Evolutionary conservation across 1,140 invertebrate genomes (phyloP), one percentile per base, ranked within the genome.

Genomic region (Lepidurus packardi): DNA sequence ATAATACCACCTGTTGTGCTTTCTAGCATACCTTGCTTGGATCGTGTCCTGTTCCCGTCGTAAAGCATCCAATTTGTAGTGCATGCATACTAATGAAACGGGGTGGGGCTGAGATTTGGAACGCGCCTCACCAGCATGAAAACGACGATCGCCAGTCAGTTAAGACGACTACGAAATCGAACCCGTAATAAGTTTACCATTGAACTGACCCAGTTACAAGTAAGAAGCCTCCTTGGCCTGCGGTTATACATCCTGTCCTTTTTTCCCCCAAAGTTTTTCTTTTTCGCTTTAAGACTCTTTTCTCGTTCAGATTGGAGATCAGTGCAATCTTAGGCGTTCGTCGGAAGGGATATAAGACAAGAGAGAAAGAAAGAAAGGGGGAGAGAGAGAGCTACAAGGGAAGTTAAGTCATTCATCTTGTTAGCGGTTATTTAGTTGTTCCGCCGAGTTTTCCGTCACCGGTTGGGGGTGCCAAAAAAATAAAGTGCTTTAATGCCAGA

Each of bases 331-430:
- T 21, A n/a, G 53, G 13, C 8, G 21, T 16, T 65, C 16, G 16
- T 65, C 45, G 53, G 1, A 65, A 65, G 53, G 21, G 21, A 65
- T 13, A 65, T 7, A n/a, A 13, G 53, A 65, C 34, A 65, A 16
- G 53, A 65, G 13, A n/a, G 53, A 65, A 65, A 65, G 53, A 65
- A 7, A 65, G 53, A 65, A 65, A 65, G 45, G 53, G 25, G 34
- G 34, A 34, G 34, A 34, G 34, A 65, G 53, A 65, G 53, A 65
- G 53, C 53, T 21, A 21, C 53, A 65, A 65, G 45, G 7, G 53
- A 65, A 65, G 53, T 65, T 65, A 65, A 65, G 53, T 65, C 53
- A 65, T 65, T 65, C 53, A 65, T 65, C 53, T 16, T 65, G 53
- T 65, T 65, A 65, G 9, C 21, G 9, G 53, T 65, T 65, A 65